phyloP scores from a whole-genome alignment of 2,113 vertebrate genomes.

The Strix uralensis region DNA sequence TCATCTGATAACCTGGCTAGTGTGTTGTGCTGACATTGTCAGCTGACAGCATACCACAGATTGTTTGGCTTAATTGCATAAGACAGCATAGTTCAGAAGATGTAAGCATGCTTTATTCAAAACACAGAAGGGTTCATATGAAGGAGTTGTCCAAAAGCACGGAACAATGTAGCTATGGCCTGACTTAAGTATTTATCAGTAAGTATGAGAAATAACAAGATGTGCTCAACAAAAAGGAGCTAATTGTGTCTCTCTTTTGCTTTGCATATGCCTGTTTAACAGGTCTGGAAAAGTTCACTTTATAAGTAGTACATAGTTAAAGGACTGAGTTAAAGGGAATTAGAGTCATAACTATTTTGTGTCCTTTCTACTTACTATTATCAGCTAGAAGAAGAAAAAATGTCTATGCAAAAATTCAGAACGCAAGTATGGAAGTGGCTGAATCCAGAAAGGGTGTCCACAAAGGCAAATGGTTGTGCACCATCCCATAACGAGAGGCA shows the following conservation, averaged over 20 bases:
- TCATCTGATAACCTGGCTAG: slow-evolving; percentile 10
- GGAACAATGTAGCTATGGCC: not conserved
- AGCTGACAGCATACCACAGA: slow-evolving; percentile 32
- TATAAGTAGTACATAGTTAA: not conserved
- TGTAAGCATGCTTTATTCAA: not conserved
- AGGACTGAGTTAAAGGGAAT: not conserved
- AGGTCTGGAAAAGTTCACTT: not conserved
- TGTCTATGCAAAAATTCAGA: not conserved
- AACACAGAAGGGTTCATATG: not conserved
- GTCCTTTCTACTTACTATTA: not conserved
- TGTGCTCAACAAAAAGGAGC: not conserved
- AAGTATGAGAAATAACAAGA: not conserved
- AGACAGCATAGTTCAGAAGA: slow-evolving; percentile 5
- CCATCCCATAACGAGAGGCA: not conserved
- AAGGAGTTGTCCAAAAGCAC: not conserved
- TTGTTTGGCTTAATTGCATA: slow-evolving; percentile 36
- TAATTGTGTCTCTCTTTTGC: not conserved
- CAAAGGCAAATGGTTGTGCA: not conserved
- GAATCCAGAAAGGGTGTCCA: not conserved
- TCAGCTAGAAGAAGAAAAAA: not conserved
- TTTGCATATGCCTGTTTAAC: not conserved
- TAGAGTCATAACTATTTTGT: not conserved
- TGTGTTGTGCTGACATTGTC: not conserved
- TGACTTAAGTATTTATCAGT: not conserved
- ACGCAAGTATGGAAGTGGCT: not conserved